A percentile compares a stretch with the other conserved stretches of the same genome.
These are phyloP conservation scores for Diprion similis DNA, from an alignment of 1,140 invertebrate species.

Conservation along the genomic window DNA sequence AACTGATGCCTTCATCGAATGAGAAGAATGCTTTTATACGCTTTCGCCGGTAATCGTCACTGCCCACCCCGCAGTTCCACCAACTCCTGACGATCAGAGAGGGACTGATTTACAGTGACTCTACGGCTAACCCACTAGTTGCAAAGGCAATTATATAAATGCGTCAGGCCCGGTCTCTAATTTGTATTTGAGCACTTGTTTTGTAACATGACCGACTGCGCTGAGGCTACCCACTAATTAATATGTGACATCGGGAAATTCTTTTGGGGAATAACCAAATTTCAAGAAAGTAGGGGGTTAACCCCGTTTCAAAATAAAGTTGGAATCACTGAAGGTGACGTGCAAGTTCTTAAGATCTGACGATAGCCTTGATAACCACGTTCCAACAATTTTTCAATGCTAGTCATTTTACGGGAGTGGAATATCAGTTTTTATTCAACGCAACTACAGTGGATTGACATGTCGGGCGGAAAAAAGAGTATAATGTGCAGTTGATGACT, in stretches of 20 bases:
- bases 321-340: background rate
- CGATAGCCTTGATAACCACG: no score
- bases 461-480: background rate
- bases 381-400: no score
- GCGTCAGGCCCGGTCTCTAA: background rate
- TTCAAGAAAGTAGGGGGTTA: no score
- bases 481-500: background rate
- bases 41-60: background rate
- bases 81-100: background rate
- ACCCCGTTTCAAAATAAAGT: background rate
- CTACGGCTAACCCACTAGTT: background rate
- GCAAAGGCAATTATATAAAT: no score
- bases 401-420: no score
- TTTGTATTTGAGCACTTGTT: background rate
- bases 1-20: background rate
- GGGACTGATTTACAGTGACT: background rate
- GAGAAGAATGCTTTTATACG: background rate
- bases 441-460: background rate
- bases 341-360: no score
- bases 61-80: background rate
- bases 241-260: background rate
- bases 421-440: background rate
- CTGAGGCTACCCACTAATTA: background rate
- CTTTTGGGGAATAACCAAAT: background rate
- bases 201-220: background rate